Percentiles rank a stretch among this genome's conserved stretches.
phyloP scores from a whole-genome alignment of 64 coral and sea anemone species.

The Orbicella faveolata region DNA sequence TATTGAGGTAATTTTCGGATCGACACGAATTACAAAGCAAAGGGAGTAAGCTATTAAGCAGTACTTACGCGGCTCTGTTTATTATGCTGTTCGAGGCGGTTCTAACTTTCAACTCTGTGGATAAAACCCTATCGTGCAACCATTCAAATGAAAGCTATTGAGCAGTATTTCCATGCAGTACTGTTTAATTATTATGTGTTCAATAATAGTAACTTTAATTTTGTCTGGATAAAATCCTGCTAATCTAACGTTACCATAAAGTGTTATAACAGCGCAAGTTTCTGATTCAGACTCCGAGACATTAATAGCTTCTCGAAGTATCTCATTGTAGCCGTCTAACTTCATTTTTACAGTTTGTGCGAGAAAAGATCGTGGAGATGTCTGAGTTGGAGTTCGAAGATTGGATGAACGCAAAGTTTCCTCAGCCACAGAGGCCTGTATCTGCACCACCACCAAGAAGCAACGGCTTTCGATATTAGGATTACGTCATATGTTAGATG shows the following conservation, averaged over 20 bases:
- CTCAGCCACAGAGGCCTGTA: slow-evolving; percentile 62
- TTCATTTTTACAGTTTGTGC: slow-evolving; percentile 66
- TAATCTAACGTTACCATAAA: too few relatives aligned
- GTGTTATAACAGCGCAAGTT: too few relatives aligned
- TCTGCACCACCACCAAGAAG: slow-evolving; percentile 75
- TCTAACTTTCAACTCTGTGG: too few relatives aligned
- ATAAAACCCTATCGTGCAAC: too few relatives aligned
- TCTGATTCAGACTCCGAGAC: too few relatives aligned
- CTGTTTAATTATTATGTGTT: too few relatives aligned
- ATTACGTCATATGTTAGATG: not conserved
- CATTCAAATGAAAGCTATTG: too few relatives aligned
- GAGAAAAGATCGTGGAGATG: slow-evolving; percentile 87
- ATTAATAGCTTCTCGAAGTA: too few relatives aligned
- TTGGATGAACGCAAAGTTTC: slow-evolving; percentile 79
- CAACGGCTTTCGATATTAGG: slow-evolving; percentile 39
- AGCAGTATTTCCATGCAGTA: too few relatives aligned
- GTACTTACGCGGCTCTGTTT: not conserved
- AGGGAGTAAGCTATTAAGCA: not conserved
- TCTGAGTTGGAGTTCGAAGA: slow-evolving; percentile 89
- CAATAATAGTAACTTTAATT: too few relatives aligned
- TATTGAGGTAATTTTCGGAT: slow-evolving; percentile 71
- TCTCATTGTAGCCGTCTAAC: not conserved
- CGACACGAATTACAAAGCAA: not conserved
- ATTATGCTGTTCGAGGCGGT: not conserved
- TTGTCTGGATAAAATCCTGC: too few relatives aligned